Base-by-base conservation (phyloP, 2,888 invertebrate species). In the Slavum lentiscoides region DNA sequence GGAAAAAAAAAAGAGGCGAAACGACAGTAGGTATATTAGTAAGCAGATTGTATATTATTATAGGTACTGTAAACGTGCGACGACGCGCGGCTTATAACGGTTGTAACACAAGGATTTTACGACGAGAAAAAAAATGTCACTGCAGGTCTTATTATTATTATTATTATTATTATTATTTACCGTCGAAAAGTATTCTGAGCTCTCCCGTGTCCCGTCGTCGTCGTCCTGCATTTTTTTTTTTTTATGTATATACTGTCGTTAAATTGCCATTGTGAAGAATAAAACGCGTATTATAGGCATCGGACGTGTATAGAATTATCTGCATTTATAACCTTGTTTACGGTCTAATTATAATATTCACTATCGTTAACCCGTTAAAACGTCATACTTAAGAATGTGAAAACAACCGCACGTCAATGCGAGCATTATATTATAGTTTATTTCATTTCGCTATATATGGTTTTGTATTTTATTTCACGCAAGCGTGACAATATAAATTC, bases 51-150 rank as follows among this genome's bases (percentile, higher is more conserved):
- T 39, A 30, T 30, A 30, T 2, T 4, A 30, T 30, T 30, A 64
- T 43, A 43, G 6, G 21, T 9, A 30, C 30, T 4, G 30, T 30
- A 30, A 30, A 30, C 30, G 30, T 30, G 30, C 11, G 17, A 17
- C 53, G 19, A 23, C 19, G n/a, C n/a, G n/a, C n/a, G 30, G 55
- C 37, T 55, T 69, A 55, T 55, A 55, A 69, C 55, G 69, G n/a
- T 55, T 19, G 69, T n/a, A 58, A 58, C 30, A 69, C 30, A 30
- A 55, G 30, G 19, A 69, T 58, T 58, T 37, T 69, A 58, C 55
- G 69, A 58, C 69, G 55, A 19, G 37, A 5, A 30, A 30, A 1
- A 30, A 55, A 69, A 69, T 69, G 69, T 69, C 69, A 69, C 69
- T 19, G 55, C 37, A 15, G 6, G 30, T 4, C 1, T 4, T 30